phyloP scores from a whole-genome alignment of 2,888 invertebrate genomes.

The Apomyelois bistriatella region DNA sequence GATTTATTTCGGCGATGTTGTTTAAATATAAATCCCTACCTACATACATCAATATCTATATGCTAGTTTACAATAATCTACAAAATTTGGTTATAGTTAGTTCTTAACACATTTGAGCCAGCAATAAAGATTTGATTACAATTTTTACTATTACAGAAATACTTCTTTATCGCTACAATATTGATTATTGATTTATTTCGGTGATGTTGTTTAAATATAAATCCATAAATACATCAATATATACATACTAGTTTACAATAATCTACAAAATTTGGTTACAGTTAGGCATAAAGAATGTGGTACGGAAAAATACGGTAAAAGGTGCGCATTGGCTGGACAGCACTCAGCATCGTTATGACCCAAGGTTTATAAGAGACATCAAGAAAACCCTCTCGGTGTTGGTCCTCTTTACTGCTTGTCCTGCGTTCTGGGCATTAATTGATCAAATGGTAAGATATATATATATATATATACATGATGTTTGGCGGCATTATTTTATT shows the following conservation, averaged over 20 bases:
- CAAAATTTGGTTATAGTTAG: constrained; percentile 10
- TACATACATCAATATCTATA: too few relatives aligned
- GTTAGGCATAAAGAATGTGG: constrained; percentile 69
- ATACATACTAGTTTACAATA: neutral
- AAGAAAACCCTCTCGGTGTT: constrained; percentile 88
- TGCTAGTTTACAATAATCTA: neutral
- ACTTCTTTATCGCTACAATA: too few relatives aligned
- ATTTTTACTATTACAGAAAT: too few relatives aligned
- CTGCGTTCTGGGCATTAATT: constrained; percentile 95
- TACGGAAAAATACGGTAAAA: constrained; percentile 52
- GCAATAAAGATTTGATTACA: too few relatives aligned
- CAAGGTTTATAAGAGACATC: constrained; percentile 85
- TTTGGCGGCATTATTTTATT: too few relatives aligned
- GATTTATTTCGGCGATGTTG: too few relatives aligned
- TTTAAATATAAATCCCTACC: too few relatives aligned
- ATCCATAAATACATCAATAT: too few relatives aligned
- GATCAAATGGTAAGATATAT: constrained; percentile 87
- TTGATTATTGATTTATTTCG: too few relatives aligned
- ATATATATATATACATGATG: neutral
- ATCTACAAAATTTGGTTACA: constrained; percentile 32
- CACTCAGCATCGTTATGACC: constrained; percentile 86
- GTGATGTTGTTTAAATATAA: too few relatives aligned
- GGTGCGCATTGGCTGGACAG: constrained; percentile 93
- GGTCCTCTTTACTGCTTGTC: constrained; percentile 90
- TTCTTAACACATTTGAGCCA: too few relatives aligned